phyloP scores from a whole-genome alignment of 2,888 invertebrate genomes.

The Xanthia togata region DNA sequence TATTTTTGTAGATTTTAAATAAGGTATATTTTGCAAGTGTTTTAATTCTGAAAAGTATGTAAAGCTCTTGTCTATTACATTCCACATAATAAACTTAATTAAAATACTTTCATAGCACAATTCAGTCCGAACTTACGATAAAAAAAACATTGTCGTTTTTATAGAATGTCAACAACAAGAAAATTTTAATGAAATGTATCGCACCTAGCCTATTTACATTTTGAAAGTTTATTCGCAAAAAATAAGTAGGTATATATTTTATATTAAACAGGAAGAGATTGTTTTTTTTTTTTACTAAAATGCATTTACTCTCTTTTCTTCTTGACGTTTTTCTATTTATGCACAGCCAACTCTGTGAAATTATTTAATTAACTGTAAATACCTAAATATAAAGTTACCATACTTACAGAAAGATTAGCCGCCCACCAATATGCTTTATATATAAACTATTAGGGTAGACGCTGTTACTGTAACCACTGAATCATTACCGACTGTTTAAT shows the following conservation, averaged over 20 bases:
- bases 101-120: background rate
- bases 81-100: background rate
- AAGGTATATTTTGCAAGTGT: background rate
- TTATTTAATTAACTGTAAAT: background rate
- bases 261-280: background rate
- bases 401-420: no score
- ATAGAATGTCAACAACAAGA: background rate
- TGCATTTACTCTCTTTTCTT: slow-evolving; percentile 1
- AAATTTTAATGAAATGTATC: background rate
- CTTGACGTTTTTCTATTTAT: background rate
- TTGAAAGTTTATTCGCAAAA: background rate
- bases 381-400: background rate
- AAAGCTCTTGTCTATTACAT: background rate
- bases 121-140: background rate
- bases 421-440: background rate
- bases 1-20: background rate
- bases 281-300: background rate
- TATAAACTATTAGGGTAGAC: background rate
- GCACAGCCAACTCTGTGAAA: background rate
- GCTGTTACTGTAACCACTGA: background rate
- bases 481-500: background rate
- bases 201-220: background rate
- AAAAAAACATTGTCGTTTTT: background rate
- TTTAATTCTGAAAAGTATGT: background rate
- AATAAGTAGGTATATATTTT: background rate